Conservation (phyloP, 2,113 vertebrate genomes). For the Gavialis gangeticus region DNA sequence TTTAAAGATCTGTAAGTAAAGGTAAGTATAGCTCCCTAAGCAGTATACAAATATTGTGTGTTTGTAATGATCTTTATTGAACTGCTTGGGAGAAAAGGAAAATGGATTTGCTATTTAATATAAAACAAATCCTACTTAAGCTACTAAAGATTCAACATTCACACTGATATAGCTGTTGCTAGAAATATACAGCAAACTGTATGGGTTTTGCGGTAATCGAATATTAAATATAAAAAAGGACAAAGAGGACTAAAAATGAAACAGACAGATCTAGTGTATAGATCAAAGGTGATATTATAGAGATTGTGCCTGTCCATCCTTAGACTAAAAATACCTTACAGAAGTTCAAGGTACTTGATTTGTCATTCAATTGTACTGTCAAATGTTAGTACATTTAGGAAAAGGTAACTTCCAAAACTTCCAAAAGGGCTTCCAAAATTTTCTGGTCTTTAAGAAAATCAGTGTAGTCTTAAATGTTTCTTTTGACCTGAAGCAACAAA, state of each 20-base stretch:
- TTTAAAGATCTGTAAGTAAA: constrained; percentile 2
- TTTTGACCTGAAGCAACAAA: constrained; percentile 17
- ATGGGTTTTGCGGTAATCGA: not conserved
- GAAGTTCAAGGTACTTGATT: not conserved
- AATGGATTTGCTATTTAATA: not conserved
- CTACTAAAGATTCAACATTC: not conserved
- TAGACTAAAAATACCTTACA: not conserved
- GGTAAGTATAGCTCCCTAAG: not conserved
- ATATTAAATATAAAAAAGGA: not conserved
- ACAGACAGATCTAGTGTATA: not conserved
- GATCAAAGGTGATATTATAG: not conserved
- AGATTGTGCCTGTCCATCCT: not conserved
- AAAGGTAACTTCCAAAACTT: not conserved
- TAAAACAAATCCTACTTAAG: not conserved
- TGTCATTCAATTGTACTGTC: not conserved
- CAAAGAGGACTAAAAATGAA: not conserved
- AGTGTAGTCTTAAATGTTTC: not conserved
- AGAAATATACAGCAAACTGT: not conserved
- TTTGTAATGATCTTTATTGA: not conserved
- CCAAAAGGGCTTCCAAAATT: not conserved
- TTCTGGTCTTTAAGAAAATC: not conserved
- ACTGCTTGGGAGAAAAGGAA: not conserved
- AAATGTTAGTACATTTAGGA: not conserved
- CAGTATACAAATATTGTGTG: not conserved
- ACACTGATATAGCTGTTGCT: not conserved